phyloP scores from a whole-genome alignment of 2,113 vertebrate species.

The Etheostoma cragini region DNA sequence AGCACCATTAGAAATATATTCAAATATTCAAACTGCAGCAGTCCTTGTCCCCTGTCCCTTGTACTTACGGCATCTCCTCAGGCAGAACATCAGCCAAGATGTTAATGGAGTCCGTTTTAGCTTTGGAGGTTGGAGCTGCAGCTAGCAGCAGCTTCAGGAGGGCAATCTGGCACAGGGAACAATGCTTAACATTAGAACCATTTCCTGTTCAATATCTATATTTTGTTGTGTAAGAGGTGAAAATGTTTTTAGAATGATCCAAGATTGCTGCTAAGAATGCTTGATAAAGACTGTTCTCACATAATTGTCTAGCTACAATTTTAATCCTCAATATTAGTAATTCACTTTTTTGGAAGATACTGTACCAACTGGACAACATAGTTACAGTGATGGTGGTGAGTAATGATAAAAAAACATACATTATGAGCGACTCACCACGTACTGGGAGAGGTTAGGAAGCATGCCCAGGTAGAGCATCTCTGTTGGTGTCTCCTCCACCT shows the following conservation, averaged over 20 bases:
- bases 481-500: conserved; percentile 91
- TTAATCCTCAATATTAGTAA: neutral
- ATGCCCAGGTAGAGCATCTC: conserved; percentile 93
- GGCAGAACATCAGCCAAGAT: conserved; percentile 96
- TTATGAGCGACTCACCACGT: conserved; percentile 88
- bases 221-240: neutral
- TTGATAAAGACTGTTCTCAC: neutral
- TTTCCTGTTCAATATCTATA: neutral
- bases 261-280: neutral
- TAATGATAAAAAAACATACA: neutral
- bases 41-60: neutral
- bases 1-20: neutral
- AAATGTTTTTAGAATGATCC: neutral
- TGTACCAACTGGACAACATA: neutral
- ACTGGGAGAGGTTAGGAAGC: conserved; percentile 94
- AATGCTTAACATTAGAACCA: neutral
- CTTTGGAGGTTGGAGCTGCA: conserved; percentile 97
- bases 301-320: neutral
- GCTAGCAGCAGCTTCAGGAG: conserved; percentile 96
- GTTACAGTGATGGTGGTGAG: neutral
- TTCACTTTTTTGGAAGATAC: neutral
- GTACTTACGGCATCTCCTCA: conserved; percentile 97
- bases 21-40: neutral
- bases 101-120: conserved; percentile 98
- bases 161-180: conserved; percentile 87